Percentiles rank a stretch among this genome's conserved stretches.
Evolutionary conservation across 2,113 vertebrate genomes (phyloP).

Genomic region (Campylorhamphus procurvoides): DNA sequence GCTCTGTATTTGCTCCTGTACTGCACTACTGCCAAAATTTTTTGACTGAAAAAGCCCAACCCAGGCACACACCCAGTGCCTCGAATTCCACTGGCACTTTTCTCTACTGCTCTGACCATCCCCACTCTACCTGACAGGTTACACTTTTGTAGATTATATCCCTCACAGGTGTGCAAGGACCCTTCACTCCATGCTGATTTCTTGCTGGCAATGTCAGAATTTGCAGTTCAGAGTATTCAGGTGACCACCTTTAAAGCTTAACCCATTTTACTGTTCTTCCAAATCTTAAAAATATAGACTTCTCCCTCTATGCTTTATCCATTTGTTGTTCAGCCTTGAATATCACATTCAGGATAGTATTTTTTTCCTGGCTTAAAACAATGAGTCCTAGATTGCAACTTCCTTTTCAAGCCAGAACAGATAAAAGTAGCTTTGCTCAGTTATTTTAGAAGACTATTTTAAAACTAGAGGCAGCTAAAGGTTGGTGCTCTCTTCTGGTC

Average conservation of each 20-base stretch:
- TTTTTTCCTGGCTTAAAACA: not conserved
- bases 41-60: not conserved
- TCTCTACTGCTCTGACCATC: not conserved
- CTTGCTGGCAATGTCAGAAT: not conserved
- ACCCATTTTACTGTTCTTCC: not conserved
- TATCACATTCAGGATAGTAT: not conserved
- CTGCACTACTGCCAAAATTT: not conserved
- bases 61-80: not conserved
- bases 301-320: not conserved
- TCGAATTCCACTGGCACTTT: not conserved
- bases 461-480: not conserved
- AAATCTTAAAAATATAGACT: not conserved
- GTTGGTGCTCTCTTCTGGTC: not conserved
- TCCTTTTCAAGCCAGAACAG: not conserved
- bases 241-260: not conserved
- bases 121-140: not conserved
- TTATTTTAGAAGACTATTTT: not conserved
- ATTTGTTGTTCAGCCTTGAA: not conserved
- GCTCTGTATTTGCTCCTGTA: not conserved
- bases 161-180: not conserved
- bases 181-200: not conserved
- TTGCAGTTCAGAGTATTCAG: not conserved
- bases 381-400: rapidly evolving
- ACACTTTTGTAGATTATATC: rapidly evolving
- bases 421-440: not conserved